Evolutionary conservation across 2,797 vertebrate genomes (phyloP).

Genomic region (Alosa sapidissima): DNA sequence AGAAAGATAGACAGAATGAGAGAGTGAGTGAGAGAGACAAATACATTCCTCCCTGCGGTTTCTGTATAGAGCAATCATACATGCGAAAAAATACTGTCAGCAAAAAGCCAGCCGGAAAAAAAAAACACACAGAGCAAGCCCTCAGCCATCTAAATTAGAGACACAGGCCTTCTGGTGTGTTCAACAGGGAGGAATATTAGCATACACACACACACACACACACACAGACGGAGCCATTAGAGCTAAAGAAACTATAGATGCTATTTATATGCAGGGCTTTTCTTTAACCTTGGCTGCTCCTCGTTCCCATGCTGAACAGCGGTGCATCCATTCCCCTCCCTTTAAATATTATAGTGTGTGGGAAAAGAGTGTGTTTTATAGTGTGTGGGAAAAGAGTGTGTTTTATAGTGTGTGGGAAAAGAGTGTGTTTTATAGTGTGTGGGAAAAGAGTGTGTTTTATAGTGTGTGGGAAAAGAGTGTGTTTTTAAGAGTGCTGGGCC

Average conservation of each 20-base stretch:
- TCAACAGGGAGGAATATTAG: constrained; percentile 32
- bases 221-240: not conserved
- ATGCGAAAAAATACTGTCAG: constrained; percentile 44
- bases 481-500: constrained; percentile 3
- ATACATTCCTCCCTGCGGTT: constrained; percentile 37
- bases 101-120: constrained; percentile 32
- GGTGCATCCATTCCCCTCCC: not conserved
- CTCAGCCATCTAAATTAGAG: constrained; percentile 25
- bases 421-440: no score
- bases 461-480: constrained; percentile 11
- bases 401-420: no score
- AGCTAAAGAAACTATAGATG: constrained; percentile 20
- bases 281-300: constrained; percentile 2
- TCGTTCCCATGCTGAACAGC: constrained; percentile 19
- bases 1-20: not conserved
- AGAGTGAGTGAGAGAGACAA: not conserved
- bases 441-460: no score
- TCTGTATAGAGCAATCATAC: constrained; percentile 37
- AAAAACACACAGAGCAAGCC: constrained; percentile 35
- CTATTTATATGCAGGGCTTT: constrained; percentile 17
- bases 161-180: not conserved
- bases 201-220: constrained; percentile 13
- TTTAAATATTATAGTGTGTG: not conserved
- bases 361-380: no score
- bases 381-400: no score